These are phyloP conservation scores for Perdita meconis DNA, from an alignment of 2,888 invertebrate species.

Conservation along the genomic window DNA sequence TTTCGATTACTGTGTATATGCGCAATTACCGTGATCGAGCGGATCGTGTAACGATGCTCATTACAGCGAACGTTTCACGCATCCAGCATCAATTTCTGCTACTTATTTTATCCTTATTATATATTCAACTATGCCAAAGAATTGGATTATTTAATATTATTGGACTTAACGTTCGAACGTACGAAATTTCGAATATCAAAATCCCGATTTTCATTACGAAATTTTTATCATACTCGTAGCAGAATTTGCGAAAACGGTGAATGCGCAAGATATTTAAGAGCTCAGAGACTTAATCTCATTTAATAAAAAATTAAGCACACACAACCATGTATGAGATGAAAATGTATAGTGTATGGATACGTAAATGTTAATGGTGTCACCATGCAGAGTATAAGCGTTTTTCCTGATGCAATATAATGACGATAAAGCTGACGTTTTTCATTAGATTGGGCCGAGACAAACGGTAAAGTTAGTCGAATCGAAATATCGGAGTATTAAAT, in stretches of 20 bases:
- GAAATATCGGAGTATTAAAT: conserved; percentile 31
- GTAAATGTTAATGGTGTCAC: conserved; percentile 44
- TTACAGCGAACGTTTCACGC: neutral
- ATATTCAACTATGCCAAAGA: neutral
- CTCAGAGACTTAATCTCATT: conserved; percentile 52
- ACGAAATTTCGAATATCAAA: neutral
- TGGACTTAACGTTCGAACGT: neutral
- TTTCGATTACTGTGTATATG: conserved; percentile 62
- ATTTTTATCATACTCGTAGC: too few species aligned
- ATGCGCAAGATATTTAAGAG: conserved; percentile 28
- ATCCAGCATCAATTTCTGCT: neutral
- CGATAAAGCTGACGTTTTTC: conserved; percentile 61
- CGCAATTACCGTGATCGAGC: conserved; percentile 54
- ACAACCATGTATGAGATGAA: conserved; percentile 12
- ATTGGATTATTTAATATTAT: neutral
- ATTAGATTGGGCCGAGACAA: conserved; percentile 55
- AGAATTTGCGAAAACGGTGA: conserved; percentile 1
- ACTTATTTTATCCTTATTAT: neutral
- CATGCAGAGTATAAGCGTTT: conserved; percentile 60
- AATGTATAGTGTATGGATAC: conserved; percentile 11
- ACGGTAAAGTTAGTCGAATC: conserved; percentile 37
- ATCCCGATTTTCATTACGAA: too few species aligned
- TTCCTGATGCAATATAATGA: conserved; percentile 41
- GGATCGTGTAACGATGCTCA: conserved; percentile 5
- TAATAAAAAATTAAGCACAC: conserved; percentile 19